Base-by-base conservation (phyloP, 2,113 vertebrate genomes). In the Equus przewalskii region DNA sequence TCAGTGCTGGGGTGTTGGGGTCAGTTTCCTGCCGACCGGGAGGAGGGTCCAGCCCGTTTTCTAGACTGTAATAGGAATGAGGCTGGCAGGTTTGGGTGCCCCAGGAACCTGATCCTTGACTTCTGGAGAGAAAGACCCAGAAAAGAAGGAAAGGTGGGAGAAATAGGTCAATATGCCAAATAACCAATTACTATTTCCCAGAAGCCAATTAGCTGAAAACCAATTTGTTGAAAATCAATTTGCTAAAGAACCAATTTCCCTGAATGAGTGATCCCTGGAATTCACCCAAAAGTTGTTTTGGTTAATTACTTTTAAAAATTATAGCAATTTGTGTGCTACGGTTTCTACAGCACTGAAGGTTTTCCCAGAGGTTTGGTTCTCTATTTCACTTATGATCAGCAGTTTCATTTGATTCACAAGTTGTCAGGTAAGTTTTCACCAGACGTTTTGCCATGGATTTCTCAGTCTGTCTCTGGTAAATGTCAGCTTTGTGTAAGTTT, bases 251-350 rank as follows among this genome's bases (percentile, higher is more conserved):
- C 72, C 26, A 51, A 16, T 96, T 86, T 97, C 89, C 67, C 30
- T 65, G 36, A 92, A 92, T 85, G 36, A 91, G 33, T 16, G 58
- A 89, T 60, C 58, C 72, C 80, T 93, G 73, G 92, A 95, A 96
- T 93, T 92, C 65, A 93, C 79, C 69, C 89, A 56, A 86, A 73
- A 93, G 51, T 92, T 96, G 82, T 84, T 97, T 95, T 22, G 28
- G 62, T 76, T 92, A 79, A 75, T 96, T 90, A 80, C 69, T 92
- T 92, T 97, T 7, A 64, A 96, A 96, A 96, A 78, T 16, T 11
- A 54, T 19, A 64, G 49, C 6, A 21, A 12, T 70, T 41, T 56
- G 64, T 72, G 28, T 69, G 26, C 60, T 58, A 46, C 73, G 56
- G n/a, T 93, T 76, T 90, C 41, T 64, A 67, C 26, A 91, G 24